Evolutionary conservation across 2,797 vertebrate genomes (phyloP).

Genomic region (Myotis daubentonii): DNA sequence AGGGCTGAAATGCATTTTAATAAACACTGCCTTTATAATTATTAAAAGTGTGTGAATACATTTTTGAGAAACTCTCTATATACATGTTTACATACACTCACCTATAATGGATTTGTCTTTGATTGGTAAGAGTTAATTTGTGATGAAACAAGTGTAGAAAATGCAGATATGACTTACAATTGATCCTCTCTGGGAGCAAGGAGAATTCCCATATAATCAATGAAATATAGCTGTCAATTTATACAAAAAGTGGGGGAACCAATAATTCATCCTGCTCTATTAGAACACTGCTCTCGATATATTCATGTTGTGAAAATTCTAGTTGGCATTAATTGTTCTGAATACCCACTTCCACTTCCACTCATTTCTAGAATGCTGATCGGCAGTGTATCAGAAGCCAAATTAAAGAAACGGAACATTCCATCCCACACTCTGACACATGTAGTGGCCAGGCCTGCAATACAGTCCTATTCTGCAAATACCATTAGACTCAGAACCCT

Average conservation of each 20-base stretch:
- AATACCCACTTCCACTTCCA: background rate
- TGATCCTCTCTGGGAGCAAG: background rate
- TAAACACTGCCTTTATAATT: no score
- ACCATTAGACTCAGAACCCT: slow-evolving; percentile 24
- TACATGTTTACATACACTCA: background rate
- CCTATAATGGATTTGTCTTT: background rate
- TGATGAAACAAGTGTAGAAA: background rate
- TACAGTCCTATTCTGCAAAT: background rate
- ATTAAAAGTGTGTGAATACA: no score
- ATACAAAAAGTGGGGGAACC: background rate
- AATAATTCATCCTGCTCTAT: background rate
- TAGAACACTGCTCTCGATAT: background rate
- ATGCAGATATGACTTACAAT: background rate
- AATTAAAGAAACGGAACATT: background rate
- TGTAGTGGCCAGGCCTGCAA: background rate
- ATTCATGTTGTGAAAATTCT: background rate
- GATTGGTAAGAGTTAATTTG: background rate
- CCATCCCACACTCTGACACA: background rate
- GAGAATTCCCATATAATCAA: background rate
- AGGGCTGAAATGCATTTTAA: no score
- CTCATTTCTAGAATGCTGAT: slow-evolving; percentile 17
- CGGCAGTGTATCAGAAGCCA: background rate
- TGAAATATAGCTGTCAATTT: background rate
- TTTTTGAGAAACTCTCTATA: no score
- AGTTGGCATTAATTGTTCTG: background rate